Evolutionary conservation across 1,140 invertebrate species (phyloP).

Genomic region (Babylonia areolata): DNA sequence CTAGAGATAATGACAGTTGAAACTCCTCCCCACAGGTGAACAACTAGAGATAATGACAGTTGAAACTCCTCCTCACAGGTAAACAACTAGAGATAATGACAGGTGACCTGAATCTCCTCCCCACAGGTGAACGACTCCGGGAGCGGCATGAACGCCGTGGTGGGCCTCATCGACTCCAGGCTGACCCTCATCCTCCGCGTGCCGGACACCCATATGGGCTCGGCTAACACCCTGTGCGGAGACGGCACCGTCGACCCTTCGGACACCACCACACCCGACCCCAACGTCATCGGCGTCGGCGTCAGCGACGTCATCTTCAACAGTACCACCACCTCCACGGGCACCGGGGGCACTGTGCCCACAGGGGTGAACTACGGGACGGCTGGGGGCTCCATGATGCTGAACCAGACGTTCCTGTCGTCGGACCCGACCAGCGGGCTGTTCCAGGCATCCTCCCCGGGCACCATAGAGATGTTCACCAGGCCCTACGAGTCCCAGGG

Average conservation of each 20-base stretch:
- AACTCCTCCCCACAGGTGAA: no score
- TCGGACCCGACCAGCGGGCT: slow-evolving; percentile 10
- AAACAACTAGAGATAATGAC: no score
- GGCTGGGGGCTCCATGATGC: not conserved
- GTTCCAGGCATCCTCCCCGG: not conserved
- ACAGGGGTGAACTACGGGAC: not conserved
- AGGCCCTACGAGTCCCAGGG: not conserved
- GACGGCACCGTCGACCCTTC: not conserved
- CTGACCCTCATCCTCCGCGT: not conserved
- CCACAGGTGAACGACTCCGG: not conserved
- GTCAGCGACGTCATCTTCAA: slow-evolving; percentile 1
- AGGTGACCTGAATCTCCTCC: no score
- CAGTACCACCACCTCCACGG: not conserved
- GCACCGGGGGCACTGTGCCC: not conserved
- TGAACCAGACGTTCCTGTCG: slow-evolving; percentile 15
- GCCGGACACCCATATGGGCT: not conserved
- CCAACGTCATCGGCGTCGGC: not conserved
- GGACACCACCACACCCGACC: not conserved
- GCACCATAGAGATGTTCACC: not conserved
- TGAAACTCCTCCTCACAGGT: no score
- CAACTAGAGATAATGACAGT: no score
- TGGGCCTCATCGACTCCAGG: not conserved
- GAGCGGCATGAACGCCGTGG: not conserved
- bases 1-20: no score
- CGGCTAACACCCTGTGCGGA: not conserved